phyloP scores from a whole-genome alignment of 1,140 invertebrate genomes.

The Calycopis cecrops region DNA sequence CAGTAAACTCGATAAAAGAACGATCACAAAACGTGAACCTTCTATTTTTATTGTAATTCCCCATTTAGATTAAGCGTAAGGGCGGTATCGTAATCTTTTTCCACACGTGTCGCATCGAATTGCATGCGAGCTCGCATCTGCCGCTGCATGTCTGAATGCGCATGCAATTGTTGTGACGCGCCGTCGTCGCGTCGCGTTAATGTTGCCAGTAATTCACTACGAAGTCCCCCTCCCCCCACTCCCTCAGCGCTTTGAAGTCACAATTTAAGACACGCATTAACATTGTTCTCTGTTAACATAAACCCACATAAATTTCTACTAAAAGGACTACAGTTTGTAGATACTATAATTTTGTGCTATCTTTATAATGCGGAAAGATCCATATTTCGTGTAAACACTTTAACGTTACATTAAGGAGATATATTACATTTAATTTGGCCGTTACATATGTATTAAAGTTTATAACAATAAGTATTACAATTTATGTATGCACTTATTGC shows the following conservation, averaged over 20 bases:
- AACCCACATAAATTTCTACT: background rate
- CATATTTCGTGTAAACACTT: no score
- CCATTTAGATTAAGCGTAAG: background rate
- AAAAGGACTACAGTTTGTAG: no score
- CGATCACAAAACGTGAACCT: background rate
- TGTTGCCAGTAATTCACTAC: conserved; percentile 41
- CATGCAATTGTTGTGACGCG: conserved; percentile 39
- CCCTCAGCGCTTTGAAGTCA: conserved; percentile 31
- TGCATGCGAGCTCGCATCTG: conserved; percentile 33
- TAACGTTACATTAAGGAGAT: no score
- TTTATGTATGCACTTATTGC: no score
- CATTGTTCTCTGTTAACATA: conserved; percentile 21
- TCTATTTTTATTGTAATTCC: background rate
- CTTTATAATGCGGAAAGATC: no score
- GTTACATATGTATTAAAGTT: no score
- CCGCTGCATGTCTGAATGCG: conserved; percentile 21
- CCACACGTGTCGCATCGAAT: conserved; percentile 8
- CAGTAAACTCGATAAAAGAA: conserved; percentile 1
- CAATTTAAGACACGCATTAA: conserved; percentile 22
- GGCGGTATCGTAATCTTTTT: background rate
- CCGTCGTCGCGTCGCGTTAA: conserved; percentile 31
- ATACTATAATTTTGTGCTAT: no score
- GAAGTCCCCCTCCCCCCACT: conserved; percentile 23
- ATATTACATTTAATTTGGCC: no score
- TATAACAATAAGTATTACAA: no score